Evolutionary conservation across 2,113 vertebrate species (phyloP).

Genomic region (Mohoua ochrocephala): DNA sequence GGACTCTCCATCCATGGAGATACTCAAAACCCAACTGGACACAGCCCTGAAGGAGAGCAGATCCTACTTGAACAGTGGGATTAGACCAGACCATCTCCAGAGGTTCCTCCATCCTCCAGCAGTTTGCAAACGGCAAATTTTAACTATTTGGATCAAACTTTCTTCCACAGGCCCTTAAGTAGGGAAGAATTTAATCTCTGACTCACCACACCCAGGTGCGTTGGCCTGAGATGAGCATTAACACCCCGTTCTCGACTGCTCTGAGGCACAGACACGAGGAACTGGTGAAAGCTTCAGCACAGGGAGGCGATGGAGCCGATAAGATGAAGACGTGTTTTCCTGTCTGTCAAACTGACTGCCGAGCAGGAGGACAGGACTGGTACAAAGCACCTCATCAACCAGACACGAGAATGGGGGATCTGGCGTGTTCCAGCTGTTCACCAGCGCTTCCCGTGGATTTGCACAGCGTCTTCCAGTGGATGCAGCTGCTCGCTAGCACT

Average conservation of each 20-base stretch:
- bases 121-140: neutral
- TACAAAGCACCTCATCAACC: neutral
- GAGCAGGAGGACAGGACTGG: neutral
- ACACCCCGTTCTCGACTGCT: neutral
- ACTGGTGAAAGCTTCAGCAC: accelerated
- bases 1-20: neutral
- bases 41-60: neutral
- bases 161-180: neutral
- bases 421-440: conserved; percentile 17
- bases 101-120: neutral
- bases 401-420: neutral
- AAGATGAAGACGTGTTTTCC: neutral
- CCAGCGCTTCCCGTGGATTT: neutral
- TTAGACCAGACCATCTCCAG: neutral
- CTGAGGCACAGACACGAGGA: neutral
- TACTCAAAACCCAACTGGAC: neutral
- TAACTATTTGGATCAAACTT: neutral
- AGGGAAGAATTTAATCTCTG: neutral
- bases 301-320: neutral
- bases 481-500: conserved; percentile 24
- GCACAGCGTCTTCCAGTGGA: conserved; percentile 1
- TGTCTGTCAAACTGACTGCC: neutral
- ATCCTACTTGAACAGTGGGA: no score
- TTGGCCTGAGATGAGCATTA: accelerated
- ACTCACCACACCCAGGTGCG: neutral